Evolutionary conservation across 2,888 invertebrate genomes (phyloP).

Genomic region (Aphrophora alni): DNA sequence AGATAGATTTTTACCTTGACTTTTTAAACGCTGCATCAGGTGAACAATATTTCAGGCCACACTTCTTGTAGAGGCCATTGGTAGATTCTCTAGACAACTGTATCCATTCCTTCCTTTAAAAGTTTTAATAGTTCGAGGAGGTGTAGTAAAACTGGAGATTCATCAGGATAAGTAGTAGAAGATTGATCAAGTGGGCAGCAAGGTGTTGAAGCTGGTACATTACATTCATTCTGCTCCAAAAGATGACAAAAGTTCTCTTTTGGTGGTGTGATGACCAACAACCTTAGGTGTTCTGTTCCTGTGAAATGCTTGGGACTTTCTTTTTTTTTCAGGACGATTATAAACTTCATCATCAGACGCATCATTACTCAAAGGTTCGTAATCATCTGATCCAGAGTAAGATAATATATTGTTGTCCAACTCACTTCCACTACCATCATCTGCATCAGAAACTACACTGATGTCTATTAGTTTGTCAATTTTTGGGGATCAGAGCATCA

Average conservation of each 20-base stretch:
- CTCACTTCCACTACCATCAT: constrained; percentile 16
- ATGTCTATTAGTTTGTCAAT: neutral
- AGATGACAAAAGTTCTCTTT: neutral
- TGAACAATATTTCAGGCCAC: neutral
- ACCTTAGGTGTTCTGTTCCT: neutral
- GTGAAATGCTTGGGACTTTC: neutral
- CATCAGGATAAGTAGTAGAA: neutral
- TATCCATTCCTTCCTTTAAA: constrained; percentile 22
- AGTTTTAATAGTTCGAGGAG: constrained; percentile 13
- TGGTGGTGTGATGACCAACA: constrained; percentile 9
- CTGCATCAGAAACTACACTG: neutral
- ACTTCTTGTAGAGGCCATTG: neutral
- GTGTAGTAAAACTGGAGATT: neutral
- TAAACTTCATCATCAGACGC: constrained; percentile 12
- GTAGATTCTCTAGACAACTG: neutral
- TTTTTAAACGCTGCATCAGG: neutral
- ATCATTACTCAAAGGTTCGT: neutral
- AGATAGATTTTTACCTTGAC: neutral
- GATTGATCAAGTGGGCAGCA: constrained; percentile 13
- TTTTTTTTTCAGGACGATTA: neutral
- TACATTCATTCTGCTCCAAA: neutral
- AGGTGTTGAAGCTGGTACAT: neutral
- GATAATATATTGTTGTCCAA: constrained; percentile 3
- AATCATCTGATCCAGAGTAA: constrained; percentile 18
- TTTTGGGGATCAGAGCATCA: neutral